A percentile compares a stretch with the other conserved stretches of the same genome.
Conservation (phyloP, 2,113 vertebrate genomes). For the Rousettus leschenaultii region DNA sequence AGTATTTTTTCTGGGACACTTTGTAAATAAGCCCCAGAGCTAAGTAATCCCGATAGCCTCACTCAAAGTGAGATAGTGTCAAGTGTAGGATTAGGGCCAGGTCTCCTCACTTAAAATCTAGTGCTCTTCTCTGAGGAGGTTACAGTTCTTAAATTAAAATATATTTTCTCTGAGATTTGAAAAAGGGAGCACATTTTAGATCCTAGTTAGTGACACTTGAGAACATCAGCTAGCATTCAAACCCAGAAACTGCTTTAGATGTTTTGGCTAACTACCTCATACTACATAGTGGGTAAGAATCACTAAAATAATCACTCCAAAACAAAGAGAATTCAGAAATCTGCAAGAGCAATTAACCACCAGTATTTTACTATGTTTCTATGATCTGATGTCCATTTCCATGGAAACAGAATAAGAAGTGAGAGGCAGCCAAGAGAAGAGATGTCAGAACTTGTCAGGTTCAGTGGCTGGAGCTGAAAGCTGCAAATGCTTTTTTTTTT, state of each 20-base stretch:
- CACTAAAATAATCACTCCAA: slow-evolving; percentile 46
- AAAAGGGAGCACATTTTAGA: not conserved
- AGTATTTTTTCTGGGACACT: slow-evolving; percentile 1
- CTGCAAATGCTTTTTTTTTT: slow-evolving; percentile 39
- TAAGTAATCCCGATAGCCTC: not conserved
- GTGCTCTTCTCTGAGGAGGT: not conserved
- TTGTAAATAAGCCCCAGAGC: not conserved
- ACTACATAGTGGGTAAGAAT: not conserved
- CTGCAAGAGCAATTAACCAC: slow-evolving; percentile 66
- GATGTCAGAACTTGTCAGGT: slow-evolving; percentile 70
- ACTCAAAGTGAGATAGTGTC: not conserved
- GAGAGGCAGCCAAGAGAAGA: slow-evolving; percentile 67
- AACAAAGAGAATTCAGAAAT: slow-evolving; percentile 64
- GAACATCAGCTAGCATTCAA: slow-evolving; percentile 11
- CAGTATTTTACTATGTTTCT: slow-evolving; percentile 59
- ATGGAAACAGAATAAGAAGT: slow-evolving; percentile 75
- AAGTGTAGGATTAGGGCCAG: not conserved
- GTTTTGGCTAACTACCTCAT: slow-evolving; percentile 29
- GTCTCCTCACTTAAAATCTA: not conserved
- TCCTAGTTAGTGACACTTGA: not conserved
- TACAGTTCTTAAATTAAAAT: slow-evolving; percentile 51
- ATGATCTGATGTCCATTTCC: slow-evolving; percentile 75
- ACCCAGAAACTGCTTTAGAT: slow-evolving; percentile 16
- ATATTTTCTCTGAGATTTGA: slow-evolving; percentile 6
- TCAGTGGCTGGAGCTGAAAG: slow-evolving; percentile 54